These are phyloP conservation scores for Caenorhabditis imperialis DNA, from an alignment of 2,888 invertebrate genomes.

Conservation along the genomic window DNA sequence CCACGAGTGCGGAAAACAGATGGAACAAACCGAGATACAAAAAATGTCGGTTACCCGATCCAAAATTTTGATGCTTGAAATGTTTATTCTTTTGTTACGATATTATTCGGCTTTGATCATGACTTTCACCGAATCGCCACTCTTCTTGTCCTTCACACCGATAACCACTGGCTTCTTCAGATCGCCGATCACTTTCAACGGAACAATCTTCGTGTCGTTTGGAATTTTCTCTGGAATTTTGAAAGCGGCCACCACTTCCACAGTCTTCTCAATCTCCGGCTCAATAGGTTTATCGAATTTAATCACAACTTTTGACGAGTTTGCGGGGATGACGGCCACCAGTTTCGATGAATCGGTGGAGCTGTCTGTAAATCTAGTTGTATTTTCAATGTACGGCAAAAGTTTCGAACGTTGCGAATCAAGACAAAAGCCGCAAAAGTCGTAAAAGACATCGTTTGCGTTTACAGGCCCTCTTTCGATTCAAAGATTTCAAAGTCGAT, in stretches of 20 bases:
- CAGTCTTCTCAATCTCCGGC: constrained; percentile 22
- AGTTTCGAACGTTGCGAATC: not conserved
- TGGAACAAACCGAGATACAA: no score
- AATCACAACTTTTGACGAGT: constrained; percentile 9
- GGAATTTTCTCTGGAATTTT: not conserved
- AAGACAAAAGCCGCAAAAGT: constrained; percentile 9
- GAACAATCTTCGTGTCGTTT: constrained; percentile 12
- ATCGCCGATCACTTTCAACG: constrained; percentile 4
- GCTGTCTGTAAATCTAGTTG: constrained; percentile 9
- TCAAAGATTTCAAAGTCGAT: no score
- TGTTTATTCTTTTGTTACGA: no score
- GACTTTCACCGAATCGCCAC: constrained; percentile 21
- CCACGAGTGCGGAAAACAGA: no score
- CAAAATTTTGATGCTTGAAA: no score
- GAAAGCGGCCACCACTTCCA: no score
- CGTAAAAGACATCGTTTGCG: constrained; percentile 21
- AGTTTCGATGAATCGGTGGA: not conserved
- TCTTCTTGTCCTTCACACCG: constrained; percentile 12
- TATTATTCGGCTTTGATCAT: constrained; percentile 11
- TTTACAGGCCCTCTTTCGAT: no score
- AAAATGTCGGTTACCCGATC: no score
- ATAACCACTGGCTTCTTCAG: constrained; percentile 19
- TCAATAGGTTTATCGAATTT: constrained; percentile 28
- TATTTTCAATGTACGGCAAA: not conserved
- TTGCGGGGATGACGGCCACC: constrained; percentile 10